A percentile compares a stretch with the other conserved stretches of the same genome.
These are phyloP conservation scores for Galago senegalensis DNA, from an alignment of 2,797 vertebrate genomes.

Conservation along the genomic window DNA sequence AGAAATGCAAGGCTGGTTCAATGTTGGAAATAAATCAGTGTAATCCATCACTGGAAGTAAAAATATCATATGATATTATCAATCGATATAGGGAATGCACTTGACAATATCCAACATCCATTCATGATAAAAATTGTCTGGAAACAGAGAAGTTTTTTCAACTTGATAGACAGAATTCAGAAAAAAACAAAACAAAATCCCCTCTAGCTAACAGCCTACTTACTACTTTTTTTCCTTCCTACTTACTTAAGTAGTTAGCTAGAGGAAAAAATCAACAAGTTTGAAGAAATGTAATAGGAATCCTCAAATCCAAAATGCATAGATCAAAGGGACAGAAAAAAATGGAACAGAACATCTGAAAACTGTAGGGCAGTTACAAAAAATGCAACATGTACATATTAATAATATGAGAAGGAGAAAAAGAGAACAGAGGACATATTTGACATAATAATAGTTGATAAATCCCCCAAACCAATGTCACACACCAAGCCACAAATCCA, in stretches of 20 bases:
- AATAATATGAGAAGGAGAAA: neutral
- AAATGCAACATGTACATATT: neutral
- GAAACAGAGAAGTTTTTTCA: neutral
- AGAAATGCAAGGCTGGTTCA: neutral
- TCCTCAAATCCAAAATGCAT: neutral
- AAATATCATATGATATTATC: neutral
- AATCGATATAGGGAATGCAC: neutral
- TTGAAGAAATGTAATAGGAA: neutral
- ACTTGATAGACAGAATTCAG: neutral
- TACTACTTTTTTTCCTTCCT: too few species aligned
- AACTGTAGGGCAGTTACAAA: neutral
- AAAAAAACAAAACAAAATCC: neutral
- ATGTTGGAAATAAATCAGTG: neutral
- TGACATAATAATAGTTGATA: neutral
- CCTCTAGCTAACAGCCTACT: too few species aligned
- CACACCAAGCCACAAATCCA: neutral
- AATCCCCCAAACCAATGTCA: neutral
- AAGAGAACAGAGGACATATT: neutral
- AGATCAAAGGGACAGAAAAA: neutral
- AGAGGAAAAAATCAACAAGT: neutral
- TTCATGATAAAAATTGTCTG: neutral
- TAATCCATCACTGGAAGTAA: neutral
- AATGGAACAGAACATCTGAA: neutral
- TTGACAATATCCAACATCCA: neutral
- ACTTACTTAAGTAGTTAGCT: too few species aligned